These are phyloP conservation scores for Sternarchorhynchus goeldii DNA, from an alignment of 2,797 vertebrate species.

Conservation along the genomic window DNA sequence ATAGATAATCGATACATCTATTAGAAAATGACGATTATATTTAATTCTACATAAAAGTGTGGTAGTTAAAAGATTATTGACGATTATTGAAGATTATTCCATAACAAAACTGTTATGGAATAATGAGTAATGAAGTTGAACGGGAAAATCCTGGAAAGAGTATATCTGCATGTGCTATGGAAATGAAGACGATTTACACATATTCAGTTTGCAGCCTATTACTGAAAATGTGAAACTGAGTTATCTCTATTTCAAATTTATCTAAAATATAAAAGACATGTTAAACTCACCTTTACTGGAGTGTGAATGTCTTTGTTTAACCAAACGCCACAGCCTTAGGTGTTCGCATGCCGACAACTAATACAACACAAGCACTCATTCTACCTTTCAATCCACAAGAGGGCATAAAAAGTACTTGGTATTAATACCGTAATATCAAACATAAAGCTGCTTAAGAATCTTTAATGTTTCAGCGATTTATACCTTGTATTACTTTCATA, in stretches of 20 bases:
- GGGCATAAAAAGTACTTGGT: not conserved
- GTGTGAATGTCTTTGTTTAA: not conserved
- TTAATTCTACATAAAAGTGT: too few relatives aligned
- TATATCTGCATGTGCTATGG: not conserved
- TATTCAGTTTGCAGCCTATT: too few relatives aligned
- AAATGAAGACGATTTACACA: not conserved
- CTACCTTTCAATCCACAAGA: not conserved
- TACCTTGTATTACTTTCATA: not conserved
- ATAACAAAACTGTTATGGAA: too few relatives aligned
- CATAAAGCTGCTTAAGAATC: not conserved
- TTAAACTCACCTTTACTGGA: slow-evolving; percentile 16
- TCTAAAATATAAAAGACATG: not conserved
- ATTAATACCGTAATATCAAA: slow-evolving; percentile 29
- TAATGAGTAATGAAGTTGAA: not conserved
- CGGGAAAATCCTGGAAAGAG: not conserved
- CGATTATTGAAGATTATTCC: too few relatives aligned
- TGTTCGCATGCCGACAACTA: not conserved
- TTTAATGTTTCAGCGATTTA: not conserved
- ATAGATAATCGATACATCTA: too few relatives aligned
- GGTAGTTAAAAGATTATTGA: too few relatives aligned
- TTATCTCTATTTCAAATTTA: not conserved
- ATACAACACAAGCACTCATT: not conserved
- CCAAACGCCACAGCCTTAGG: slow-evolving; percentile 1
- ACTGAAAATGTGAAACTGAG: not conserved
- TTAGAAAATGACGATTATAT: too few relatives aligned